Evolutionary conservation across 2,113 vertebrate genomes (phyloP).

Genomic region (Numenius arquata): DNA sequence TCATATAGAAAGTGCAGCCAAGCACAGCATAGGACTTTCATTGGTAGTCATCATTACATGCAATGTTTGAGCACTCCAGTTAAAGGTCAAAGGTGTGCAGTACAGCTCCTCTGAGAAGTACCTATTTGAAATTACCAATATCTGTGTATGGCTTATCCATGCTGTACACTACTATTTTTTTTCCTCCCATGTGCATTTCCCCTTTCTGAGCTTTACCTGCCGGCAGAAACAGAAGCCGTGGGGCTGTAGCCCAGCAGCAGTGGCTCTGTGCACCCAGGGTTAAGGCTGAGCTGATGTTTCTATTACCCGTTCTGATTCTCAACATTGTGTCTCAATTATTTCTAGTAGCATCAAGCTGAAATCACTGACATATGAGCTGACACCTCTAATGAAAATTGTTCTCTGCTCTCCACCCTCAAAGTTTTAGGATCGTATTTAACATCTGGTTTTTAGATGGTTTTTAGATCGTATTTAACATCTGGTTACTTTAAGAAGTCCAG

Average conservation of each 20-base stretch:
- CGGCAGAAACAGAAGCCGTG: not conserved
- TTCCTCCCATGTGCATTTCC: not conserved
- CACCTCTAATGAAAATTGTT: not conserved
- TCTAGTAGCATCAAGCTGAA: not conserved
- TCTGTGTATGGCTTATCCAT: constrained; percentile 15
- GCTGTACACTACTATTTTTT: not conserved
- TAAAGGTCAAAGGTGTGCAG: constrained; percentile 77
- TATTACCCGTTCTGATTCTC: not conserved
- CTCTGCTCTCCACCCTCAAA: not conserved
- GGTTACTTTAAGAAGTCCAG: not conserved
- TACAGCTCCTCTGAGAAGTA: constrained; percentile 65
- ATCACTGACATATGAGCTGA: not conserved
- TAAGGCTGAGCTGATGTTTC: not conserved
- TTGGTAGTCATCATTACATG: constrained; percentile 78
- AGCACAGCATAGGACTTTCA: constrained; percentile 80
- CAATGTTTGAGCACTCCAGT: constrained; percentile 73
- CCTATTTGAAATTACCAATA: constrained; percentile 61
- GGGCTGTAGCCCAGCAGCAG: not conserved
- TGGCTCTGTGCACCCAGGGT: not conserved
- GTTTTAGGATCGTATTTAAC: not conserved
- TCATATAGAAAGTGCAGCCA: constrained; percentile 84
- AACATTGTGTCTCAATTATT: not conserved
- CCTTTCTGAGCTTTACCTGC: not conserved
- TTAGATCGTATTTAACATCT: not conserved
- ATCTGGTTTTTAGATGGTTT: not conserved